phyloP scores from a whole-genome alignment of 2,797 vertebrate species.

The Gila robusta region DNA sequence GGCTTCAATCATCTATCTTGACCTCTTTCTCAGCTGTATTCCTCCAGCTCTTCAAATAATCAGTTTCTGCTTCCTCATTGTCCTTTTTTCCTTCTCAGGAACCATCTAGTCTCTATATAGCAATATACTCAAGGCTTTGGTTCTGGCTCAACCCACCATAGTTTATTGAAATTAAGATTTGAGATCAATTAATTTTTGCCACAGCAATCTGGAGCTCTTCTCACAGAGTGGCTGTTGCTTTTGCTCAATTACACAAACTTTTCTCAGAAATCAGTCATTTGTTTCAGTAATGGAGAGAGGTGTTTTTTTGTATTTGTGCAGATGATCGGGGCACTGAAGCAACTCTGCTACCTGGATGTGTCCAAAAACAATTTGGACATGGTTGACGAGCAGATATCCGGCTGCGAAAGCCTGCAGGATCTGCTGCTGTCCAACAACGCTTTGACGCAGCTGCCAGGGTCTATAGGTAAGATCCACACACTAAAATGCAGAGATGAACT shows the following conservation, averaged over 20 bases:
- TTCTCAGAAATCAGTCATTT: not conserved
- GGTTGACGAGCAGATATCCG: conserved; percentile 94
- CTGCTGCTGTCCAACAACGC: conserved; percentile 94
- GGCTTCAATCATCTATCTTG: not conserved
- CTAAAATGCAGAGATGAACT: not conserved
- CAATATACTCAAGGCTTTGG: not conserved
- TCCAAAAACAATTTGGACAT: conserved; percentile 98
- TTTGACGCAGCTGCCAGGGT: conserved; percentile 92
- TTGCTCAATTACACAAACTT: not conserved
- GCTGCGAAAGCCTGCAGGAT: conserved; percentile 94
- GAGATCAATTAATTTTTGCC: not conserved
- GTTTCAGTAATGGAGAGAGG: not conserved
- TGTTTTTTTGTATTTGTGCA: conserved; percentile 60
- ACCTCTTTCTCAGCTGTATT: conserved; percentile 4
- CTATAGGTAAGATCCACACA: conserved; percentile 82
- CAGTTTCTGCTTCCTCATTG: not conserved
- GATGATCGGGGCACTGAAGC: conserved; percentile 93
- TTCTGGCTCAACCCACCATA: not conserved
- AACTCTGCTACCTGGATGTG: conserved; percentile 93
- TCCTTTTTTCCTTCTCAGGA: not conserved
- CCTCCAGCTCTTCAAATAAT: not conserved
- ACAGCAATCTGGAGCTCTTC: not conserved
- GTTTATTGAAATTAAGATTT: not conserved
- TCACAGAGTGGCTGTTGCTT: not conserved
- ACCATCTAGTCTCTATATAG: not conserved